phyloP scores from a whole-genome alignment of 2,113 vertebrate species.

The Orycteropus afer region DNA sequence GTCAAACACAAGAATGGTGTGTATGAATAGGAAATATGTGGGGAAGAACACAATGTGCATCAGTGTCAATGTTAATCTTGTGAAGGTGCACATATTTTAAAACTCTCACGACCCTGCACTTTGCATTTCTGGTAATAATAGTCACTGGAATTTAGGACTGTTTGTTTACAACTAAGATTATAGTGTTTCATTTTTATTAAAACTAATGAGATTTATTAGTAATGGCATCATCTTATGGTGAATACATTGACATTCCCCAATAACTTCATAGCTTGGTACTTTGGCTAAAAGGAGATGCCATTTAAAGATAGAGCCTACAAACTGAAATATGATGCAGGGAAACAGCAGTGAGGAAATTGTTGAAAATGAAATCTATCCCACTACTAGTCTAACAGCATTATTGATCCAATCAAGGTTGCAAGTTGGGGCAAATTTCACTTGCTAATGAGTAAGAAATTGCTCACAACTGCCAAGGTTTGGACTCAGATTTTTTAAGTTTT shows the following conservation, averaged over 20 bases:
- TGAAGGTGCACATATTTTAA: neutral
- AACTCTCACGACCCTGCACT: neutral
- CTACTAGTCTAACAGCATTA: constrained; percentile 35
- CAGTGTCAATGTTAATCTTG: neutral
- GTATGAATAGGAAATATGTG: neutral
- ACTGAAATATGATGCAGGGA: neutral
- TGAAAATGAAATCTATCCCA: constrained; percentile 21
- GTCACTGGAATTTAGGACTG: constrained; percentile 42
- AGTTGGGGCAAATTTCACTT: constrained; percentile 71
- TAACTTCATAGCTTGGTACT: constrained; percentile 55
- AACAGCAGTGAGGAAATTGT: constrained; percentile 10
- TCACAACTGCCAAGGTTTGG: constrained; percentile 56
- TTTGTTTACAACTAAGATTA: constrained; percentile 58
- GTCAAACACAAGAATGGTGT: neutral
- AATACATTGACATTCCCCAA: constrained; percentile 56
- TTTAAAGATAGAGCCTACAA: constrained; percentile 31
- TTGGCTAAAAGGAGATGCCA: constrained; percentile 44
- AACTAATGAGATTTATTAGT: constrained; percentile 25
- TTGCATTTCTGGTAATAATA: constrained; percentile 37
- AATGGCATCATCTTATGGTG: constrained; percentile 39
- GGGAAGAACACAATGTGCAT: neutral
- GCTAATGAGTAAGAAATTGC: constrained; percentile 54
- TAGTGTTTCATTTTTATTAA: constrained; percentile 48
- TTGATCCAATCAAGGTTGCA: constrained; percentile 62
- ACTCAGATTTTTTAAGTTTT: constrained; percentile 48